phyloP scores from a whole-genome alignment of 2,888 invertebrate species.

The Microchrysa polita region DNA sequence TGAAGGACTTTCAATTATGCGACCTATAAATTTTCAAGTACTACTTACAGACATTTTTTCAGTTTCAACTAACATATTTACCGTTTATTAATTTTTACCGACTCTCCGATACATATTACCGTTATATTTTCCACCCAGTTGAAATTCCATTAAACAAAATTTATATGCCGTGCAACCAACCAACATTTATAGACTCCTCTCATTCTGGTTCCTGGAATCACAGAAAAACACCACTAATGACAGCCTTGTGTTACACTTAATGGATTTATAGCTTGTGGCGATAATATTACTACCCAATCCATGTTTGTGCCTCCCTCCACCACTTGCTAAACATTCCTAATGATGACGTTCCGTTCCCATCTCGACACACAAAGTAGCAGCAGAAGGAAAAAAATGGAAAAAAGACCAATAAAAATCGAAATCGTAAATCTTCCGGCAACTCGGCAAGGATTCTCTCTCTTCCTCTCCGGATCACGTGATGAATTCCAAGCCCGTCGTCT shows the following conservation, averaged over 20 bases:
- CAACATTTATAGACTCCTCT: too few species aligned
- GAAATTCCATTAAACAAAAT: too few species aligned
- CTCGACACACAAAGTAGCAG: too few species aligned
- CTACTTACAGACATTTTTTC: too few species aligned
- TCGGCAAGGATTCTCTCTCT: slow-evolving; percentile 12
- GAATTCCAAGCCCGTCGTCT: neutral
- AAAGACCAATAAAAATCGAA: slow-evolving; percentile 34
- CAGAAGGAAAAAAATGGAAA: slow-evolving; percentile 15
- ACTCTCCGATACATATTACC: too few species aligned
- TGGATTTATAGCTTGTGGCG: slow-evolving; percentile 29
- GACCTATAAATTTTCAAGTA: too few species aligned
- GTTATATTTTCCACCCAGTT: too few species aligned
- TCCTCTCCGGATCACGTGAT: neutral
- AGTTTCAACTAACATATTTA: too few species aligned
- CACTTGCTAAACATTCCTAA: slow-evolving; percentile 16
- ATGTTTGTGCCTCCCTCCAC: too few species aligned
- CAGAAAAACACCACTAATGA: neutral
- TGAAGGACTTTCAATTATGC: too few species aligned
- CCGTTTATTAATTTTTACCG: too few species aligned
- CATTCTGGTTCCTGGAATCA: neutral
- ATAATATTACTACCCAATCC: slow-evolving; percentile 15
- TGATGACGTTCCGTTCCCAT: slow-evolving; percentile 9
- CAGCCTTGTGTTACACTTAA: slow-evolving; percentile 4
- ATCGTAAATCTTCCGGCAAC: slow-evolving; percentile 42
- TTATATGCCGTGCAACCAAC: too few species aligned